Conservation (phyloP, 2,797 vertebrate species). For the Ataeniobius toweri region DNA sequence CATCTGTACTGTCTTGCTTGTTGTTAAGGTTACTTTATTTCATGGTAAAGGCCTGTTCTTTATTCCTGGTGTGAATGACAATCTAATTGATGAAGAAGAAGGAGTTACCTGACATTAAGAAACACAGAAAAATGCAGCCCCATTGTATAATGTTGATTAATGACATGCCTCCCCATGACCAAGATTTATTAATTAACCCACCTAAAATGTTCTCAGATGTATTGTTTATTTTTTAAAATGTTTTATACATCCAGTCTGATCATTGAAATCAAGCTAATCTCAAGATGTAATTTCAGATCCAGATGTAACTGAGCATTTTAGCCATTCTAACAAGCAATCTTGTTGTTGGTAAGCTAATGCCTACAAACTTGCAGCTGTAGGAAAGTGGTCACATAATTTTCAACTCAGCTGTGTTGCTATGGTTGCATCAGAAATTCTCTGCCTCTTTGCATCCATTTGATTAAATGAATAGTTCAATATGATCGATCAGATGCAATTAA, state of each 20-base stretch:
- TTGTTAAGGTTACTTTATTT: background rate
- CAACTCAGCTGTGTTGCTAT: background rate
- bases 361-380: background rate
- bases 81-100: background rate
- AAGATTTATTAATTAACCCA: background rate
- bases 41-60: background rate
- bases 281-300: background rate
- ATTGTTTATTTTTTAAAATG: too few relatives aligned
- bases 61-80: background rate
- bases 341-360: background rate
- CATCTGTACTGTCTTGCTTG: background rate
- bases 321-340: background rate
- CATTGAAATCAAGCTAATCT: background rate
- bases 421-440: background rate
- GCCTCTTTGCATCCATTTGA: background rate
- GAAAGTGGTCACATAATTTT: background rate
- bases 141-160: too few relatives aligned
- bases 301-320: background rate
- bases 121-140: too few relatives aligned
- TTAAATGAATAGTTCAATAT: background rate
- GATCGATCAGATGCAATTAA: background rate
- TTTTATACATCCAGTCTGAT: background rate
- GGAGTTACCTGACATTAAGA: too few relatives aligned
- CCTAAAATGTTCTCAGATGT: too few relatives aligned
- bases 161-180: background rate